Conservation (phyloP, 2,113 vertebrate species). For the Ceyx cyanopectus region DNA sequence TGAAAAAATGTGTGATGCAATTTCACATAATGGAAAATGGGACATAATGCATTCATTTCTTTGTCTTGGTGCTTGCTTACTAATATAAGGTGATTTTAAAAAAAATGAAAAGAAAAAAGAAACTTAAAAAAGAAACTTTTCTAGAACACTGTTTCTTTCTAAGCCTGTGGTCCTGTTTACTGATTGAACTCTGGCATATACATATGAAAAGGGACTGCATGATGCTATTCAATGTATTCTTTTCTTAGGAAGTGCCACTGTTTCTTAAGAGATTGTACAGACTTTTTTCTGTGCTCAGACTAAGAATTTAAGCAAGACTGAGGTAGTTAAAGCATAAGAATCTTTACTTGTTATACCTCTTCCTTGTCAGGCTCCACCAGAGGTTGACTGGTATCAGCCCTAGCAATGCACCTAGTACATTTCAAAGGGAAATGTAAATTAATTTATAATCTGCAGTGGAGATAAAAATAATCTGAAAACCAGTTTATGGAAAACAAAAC, state of each 20-base stretch:
- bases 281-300: not conserved
- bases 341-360: rapidly evolving
- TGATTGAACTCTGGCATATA: not conserved
- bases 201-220: rapidly evolving
- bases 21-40: not conserved
- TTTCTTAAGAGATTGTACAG: not conserved
- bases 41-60: not conserved
- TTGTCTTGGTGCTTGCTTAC: not conserved
- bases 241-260: not conserved
- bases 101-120: not conserved
- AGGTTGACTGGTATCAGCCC: not conserved
- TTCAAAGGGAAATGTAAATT: not conserved
- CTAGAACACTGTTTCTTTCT: not conserved
- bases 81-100: not conserved
- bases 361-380: not conserved
- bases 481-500: not conserved
- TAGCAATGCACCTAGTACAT: not conserved
- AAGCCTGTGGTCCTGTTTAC: not conserved
- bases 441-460: not conserved
- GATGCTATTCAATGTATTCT: not conserved
- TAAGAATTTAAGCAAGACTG: not conserved
- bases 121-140: not conserved
- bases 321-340: not conserved
- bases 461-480: not conserved
- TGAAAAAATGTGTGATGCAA: not conserved